A percentile compares a stretch with the other conserved stretches of the same genome.
phyloP scores from a whole-genome alignment of 2,797 vertebrate species.

The Limnodromus scolopaceus region DNA sequence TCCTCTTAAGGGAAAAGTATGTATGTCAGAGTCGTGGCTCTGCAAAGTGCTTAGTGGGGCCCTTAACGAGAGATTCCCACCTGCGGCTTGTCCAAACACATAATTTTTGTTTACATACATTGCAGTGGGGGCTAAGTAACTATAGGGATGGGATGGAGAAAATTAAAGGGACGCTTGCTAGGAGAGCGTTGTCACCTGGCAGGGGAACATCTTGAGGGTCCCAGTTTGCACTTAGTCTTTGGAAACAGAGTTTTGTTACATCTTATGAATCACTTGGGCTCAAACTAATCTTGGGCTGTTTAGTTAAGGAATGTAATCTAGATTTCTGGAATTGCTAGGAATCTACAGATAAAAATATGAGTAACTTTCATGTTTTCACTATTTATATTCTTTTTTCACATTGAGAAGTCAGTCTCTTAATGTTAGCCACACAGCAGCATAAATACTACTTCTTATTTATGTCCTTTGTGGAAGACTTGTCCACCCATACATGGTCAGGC shows the following conservation, averaged over 20 bases:
- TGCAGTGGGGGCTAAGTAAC: not conserved
- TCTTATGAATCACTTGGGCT: not conserved
- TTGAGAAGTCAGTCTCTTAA: not conserved
- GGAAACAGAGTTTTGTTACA: not conserved
- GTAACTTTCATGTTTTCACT: not conserved
- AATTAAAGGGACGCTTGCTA: not conserved
- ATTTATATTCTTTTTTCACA: not conserved
- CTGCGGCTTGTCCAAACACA: not conserved
- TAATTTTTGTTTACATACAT: not conserved
- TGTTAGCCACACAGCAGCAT: not conserved
- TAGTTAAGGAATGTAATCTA: not conserved
- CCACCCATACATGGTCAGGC: rapidly evolving
- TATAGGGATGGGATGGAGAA: not conserved
- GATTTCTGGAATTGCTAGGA: not conserved
- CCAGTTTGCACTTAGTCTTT: not conserved
- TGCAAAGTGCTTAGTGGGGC: not conserved
- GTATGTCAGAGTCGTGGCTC: not conserved
- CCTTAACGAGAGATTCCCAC: not conserved
- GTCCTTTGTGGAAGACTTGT: not conserved
- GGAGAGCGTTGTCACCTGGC: not conserved
- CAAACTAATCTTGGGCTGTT: not conserved
- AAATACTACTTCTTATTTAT: not conserved
- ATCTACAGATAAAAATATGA: not conserved
- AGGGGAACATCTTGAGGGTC: not conserved
- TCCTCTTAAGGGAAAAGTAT: slow-evolving; percentile 15